A percentile compares a stretch with the other conserved stretches of the same genome.
phyloP scores from a whole-genome alignment of 2,113 vertebrate species.

The Apteryx owenii region DNA sequence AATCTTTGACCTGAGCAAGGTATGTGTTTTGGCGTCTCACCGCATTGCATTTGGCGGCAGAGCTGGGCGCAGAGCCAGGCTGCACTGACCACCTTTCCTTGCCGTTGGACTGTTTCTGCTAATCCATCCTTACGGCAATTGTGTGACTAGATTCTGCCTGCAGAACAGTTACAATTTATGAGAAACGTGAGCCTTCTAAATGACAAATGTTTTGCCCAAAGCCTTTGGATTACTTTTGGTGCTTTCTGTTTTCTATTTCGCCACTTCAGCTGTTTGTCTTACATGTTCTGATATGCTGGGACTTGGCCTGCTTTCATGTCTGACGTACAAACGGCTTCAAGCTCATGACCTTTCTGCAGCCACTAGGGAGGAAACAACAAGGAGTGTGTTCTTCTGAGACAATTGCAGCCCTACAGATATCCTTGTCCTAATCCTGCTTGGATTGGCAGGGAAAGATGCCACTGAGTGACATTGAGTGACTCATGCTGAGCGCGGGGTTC shows the following conservation, averaged over 20 bases:
- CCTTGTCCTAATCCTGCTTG: no score
- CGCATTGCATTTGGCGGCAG: not conserved
- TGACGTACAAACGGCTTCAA: not conserved
- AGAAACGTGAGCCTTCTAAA: not conserved
- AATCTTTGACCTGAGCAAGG: no score
- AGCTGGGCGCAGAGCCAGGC: not conserved
- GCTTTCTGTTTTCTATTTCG: not conserved
- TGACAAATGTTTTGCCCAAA: not conserved
- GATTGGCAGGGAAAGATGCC: not conserved
- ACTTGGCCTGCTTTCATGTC: fast-evolving
- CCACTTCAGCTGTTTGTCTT: not conserved
- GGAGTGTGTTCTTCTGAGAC: not conserved
- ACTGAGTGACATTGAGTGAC: not conserved
- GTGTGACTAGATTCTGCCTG: not conserved
- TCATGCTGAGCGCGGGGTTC: not conserved
- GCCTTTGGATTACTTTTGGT: not conserved
- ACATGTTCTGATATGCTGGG: not conserved
- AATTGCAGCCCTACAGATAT: not conserved
- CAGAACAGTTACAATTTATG: not conserved
- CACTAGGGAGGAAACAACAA: not conserved
- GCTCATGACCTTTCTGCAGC: not conserved
- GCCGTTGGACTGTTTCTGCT: no score
- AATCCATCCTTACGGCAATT: not conserved
- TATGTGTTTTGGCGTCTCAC: no score
- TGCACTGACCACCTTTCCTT: not conserved